Percentiles rank a stretch among this genome's conserved stretches.
phyloP scores from a whole-genome alignment of 1,140 invertebrate species.

The Heliconius melpomene region DNA sequence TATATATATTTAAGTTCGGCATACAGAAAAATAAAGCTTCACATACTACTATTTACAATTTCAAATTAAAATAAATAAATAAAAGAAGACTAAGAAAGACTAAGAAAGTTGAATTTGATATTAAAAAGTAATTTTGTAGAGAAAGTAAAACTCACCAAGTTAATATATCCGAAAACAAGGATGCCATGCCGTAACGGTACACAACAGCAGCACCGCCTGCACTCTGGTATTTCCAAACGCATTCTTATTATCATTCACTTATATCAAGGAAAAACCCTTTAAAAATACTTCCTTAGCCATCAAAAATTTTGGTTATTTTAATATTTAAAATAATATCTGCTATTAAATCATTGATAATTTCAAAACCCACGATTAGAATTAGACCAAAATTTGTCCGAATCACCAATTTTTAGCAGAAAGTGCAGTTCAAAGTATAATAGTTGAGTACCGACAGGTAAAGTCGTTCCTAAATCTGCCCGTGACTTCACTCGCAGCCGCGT shows the following conservation, averaged over 20 bases:
- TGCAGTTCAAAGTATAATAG: not conserved
- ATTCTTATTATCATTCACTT: conserved; percentile 33
- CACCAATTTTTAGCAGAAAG: not conserved
- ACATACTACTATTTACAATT: no score
- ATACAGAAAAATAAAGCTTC: no score
- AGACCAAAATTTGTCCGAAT: not conserved
- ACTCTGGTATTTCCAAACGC: conserved; percentile 53
- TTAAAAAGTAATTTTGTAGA: no score
- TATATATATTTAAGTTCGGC: no score
- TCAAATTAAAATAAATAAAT: no score
- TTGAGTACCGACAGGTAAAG: not conserved
- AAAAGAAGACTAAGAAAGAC: no score
- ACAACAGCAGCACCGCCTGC: conserved; percentile 50
- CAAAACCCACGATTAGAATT: not conserved
- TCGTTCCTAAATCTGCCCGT: conserved; percentile 16
- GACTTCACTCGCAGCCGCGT: conserved; percentile 15
- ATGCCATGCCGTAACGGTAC: conserved; percentile 52
- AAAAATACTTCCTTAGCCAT: not conserved
- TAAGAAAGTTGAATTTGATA: no score
- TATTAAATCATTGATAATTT: not conserved
- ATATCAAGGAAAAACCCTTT: not conserved
- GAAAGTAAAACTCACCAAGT: conserved; percentile 48
- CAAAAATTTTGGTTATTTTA: not conserved
- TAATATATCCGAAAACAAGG: conserved; percentile 52
- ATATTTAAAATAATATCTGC: not conserved